phyloP scores from a whole-genome alignment of 2,888 invertebrate species.

The Glomeris marginata region DNA sequence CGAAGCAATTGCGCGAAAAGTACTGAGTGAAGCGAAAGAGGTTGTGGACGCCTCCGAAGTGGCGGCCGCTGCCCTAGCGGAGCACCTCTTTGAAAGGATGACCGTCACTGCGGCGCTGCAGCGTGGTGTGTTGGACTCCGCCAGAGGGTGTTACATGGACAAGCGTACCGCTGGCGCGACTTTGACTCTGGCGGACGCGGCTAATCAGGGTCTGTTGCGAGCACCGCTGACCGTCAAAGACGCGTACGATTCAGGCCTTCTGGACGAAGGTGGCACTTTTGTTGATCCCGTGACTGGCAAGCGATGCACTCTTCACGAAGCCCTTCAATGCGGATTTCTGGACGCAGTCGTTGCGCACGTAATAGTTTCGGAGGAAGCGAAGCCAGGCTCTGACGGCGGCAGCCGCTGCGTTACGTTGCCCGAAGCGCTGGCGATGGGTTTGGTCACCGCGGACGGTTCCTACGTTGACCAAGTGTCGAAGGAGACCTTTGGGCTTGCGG shows the following conservation, averaged over 20 bases:
- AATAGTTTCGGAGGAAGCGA: slow-evolving; percentile 39
- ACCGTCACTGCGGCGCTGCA: slow-evolving; percentile 67
- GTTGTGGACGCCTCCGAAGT: slow-evolving; percentile 67
- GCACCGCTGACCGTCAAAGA: slow-evolving; percentile 90
- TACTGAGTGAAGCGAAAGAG: slow-evolving; percentile 35
- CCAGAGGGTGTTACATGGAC: slow-evolving; percentile 66
- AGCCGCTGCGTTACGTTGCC: slow-evolving; percentile 42
- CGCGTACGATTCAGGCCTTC: slow-evolving; percentile 54
- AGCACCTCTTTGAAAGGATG: slow-evolving; percentile 59
- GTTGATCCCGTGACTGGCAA: slow-evolving; percentile 63
- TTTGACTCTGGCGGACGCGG: slow-evolving; percentile 66
- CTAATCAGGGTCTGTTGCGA: slow-evolving; percentile 57
- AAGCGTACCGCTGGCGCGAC: slow-evolving; percentile 51
- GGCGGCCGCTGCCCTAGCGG: slow-evolving; percentile 69
- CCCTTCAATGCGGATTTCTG: slow-evolving; percentile 69
- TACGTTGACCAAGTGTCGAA: slow-evolving; percentile 59
- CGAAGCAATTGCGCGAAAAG: slow-evolving; percentile 60
- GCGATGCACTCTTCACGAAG: slow-evolving; percentile 59
- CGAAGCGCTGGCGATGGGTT: slow-evolving; percentile 65
- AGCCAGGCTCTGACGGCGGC: slow-evolving; percentile 57
- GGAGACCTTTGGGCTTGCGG: slow-evolving; percentile 57
- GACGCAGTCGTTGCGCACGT: slow-evolving; percentile 56
- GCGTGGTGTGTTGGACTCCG: slow-evolving; percentile 59
- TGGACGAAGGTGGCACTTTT: slow-evolving; percentile 61
- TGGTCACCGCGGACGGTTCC: slow-evolving; percentile 57